A percentile compares a stretch with the other conserved stretches of the same genome.
Conservation (phyloP, 2,113 vertebrate genomes). For the Corapipo altera region DNA sequence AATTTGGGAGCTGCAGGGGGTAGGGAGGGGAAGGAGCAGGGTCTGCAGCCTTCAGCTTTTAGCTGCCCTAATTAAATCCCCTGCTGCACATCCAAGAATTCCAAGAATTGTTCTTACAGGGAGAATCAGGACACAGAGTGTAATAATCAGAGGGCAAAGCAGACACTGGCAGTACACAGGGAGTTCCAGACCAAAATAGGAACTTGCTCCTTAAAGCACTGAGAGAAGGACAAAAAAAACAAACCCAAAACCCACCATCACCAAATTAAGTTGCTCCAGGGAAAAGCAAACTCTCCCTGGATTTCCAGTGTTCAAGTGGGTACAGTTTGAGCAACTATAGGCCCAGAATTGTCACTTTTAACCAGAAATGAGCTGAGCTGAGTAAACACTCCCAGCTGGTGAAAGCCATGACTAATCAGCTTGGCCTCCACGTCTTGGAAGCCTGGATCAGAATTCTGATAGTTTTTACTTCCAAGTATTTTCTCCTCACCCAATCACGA, state of each 20-base stretch:
- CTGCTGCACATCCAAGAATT: neutral
- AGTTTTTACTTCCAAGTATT: neutral
- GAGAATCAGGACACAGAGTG: neutral
- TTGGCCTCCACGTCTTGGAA: neutral
- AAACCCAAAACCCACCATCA: neutral
- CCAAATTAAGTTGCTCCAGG: neutral
- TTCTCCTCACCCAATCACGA: neutral
- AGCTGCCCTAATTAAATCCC: neutral
- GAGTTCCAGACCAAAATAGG: conserved; percentile 33
- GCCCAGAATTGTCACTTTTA: neutral
- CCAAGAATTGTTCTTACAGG: neutral
- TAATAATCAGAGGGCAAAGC: neutral
- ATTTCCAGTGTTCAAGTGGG: neutral
- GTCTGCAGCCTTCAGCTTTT: neutral
- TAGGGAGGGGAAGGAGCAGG: neutral
- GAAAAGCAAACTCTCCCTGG: neutral
- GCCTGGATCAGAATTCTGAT: neutral
- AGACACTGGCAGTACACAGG: neutral
- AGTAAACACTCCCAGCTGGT: neutral
- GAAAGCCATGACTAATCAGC: neutral
- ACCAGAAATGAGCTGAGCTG: neutral
- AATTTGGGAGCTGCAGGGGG: neutral
- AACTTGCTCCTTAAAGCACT: neutral
- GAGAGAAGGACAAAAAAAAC: neutral
- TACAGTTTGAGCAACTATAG: neutral